These are phyloP conservation scores for Actenoides hombroni DNA, from an alignment of 2,113 vertebrate species.

Conservation along the genomic window DNA sequence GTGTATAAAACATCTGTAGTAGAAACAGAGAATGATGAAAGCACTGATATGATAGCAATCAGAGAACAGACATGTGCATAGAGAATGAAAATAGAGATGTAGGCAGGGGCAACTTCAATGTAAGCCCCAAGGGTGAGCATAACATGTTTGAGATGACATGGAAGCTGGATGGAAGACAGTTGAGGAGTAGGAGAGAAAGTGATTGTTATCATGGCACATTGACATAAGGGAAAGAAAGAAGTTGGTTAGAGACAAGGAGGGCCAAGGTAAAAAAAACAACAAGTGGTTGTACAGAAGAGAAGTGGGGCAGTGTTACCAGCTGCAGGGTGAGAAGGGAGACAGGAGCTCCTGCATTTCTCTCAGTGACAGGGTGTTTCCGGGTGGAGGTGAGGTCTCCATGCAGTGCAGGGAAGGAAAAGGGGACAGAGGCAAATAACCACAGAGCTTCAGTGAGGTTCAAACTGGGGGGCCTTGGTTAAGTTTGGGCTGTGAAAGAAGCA, in stretches of 20 bases:
- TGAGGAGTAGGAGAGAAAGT: background rate
- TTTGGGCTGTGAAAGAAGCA: background rate
- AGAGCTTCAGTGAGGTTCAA: background rate
- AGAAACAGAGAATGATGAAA: background rate
- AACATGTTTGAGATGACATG: background rate
- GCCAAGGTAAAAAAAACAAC: background rate
- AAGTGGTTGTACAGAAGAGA: background rate
- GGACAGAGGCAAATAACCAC: background rate
- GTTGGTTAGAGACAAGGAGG: background rate
- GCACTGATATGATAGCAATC: background rate
- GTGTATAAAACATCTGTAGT: background rate
- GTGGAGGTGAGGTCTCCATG: background rate
- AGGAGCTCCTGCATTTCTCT: too few species aligned
- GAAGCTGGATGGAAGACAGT: background rate
- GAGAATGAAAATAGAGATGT: background rate
- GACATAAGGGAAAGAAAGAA: background rate
- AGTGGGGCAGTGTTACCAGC: too few species aligned
- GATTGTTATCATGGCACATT: background rate
- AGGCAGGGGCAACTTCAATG: background rate
- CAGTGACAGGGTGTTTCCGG: too few species aligned
- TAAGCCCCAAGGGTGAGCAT: background rate
- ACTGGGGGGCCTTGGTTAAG: background rate
- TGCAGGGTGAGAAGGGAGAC: background rate
- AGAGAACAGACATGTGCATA: background rate
- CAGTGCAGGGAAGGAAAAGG: background rate